Conservation (phyloP, 2,888 invertebrate genomes). For the Platypus cylindrus region DNA sequence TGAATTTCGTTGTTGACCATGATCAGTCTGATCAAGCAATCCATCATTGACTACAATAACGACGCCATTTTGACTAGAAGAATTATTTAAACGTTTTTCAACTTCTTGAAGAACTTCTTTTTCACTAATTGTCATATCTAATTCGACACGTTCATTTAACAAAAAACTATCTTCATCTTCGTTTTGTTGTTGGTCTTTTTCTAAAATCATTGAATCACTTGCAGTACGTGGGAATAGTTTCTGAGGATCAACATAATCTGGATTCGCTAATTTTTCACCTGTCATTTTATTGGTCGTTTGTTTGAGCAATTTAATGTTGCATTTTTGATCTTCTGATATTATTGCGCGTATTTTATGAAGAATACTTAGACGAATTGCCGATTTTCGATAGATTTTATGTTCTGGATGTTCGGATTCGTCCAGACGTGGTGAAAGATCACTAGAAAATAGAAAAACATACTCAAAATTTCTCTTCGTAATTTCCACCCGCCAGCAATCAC, state of each 20-base stretch:
- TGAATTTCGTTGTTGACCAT: slow-evolving; percentile 1
- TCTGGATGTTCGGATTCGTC: slow-evolving; percentile 52
- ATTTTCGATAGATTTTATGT: slow-evolving; percentile 64
- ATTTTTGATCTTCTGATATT: slow-evolving; percentile 30
- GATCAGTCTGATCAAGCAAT: slow-evolving; percentile 25
- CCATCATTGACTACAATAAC: slow-evolving; percentile 23
- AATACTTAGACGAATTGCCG: slow-evolving; percentile 46
- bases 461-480: slow-evolving; percentile 21
- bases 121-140: slow-evolving; percentile 31
- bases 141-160: slow-evolving; percentile 18
- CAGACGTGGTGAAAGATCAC: slow-evolving; percentile 35
- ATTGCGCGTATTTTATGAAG: slow-evolving; percentile 42
- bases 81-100: slow-evolving; percentile 25
- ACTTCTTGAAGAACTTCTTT: slow-evolving; percentile 32
- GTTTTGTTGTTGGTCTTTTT: too few species aligned
- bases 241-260: slow-evolving; percentile 75
- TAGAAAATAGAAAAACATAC: slow-evolving; percentile 30
- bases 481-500: too few species aligned
- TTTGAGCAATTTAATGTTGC: slow-evolving; percentile 41
- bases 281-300: slow-evolving; percentile 57
- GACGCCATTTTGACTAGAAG: slow-evolving; percentile 26
- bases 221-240: slow-evolving; percentile 38
- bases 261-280: slow-evolving; percentile 78
- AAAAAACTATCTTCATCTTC: slow-evolving; percentile 3
- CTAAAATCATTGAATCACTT: too few species aligned